Evolutionary conservation across 2,888 invertebrate genomes (phyloP).

Genomic region (Microctonus brassicae): DNA sequence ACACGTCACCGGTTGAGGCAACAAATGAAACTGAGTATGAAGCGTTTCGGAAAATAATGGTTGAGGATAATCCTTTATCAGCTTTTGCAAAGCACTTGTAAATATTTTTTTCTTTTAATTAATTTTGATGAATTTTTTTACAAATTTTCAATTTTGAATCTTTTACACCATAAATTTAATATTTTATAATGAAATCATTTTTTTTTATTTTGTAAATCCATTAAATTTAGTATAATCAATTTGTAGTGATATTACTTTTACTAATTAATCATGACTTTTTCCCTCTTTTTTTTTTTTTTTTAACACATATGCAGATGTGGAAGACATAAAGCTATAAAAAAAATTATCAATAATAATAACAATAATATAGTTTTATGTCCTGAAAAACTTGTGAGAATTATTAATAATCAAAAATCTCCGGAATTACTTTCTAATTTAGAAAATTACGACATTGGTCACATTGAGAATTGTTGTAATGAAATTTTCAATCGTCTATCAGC

Average conservation of each 20-base stretch:
- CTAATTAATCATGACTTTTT: not conserved
- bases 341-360: not conserved
- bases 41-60: not conserved
- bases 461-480: not conserved
- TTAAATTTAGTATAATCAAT: not conserved
- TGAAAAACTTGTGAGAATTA: not conserved
- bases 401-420: not conserved
- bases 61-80: not conserved
- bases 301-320: conserved; percentile 1
- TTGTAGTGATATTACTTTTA: not conserved
- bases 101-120: too few species aligned
- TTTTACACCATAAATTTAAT: not conserved
- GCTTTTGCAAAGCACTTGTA: not conserved
- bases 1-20: not conserved
- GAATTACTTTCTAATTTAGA: not conserved
- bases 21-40: not conserved
- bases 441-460: not conserved
- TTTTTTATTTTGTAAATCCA: not conserved
- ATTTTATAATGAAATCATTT: not conserved
- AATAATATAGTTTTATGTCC: conserved; percentile 1
- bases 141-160: too few species aligned
- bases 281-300: not conserved
- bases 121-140: too few species aligned
- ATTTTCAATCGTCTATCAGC: not conserved
- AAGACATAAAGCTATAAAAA: not conserved